Conservation (phyloP, 2,888 invertebrate genomes). For the Zhuqinia jingwanae region DNA sequence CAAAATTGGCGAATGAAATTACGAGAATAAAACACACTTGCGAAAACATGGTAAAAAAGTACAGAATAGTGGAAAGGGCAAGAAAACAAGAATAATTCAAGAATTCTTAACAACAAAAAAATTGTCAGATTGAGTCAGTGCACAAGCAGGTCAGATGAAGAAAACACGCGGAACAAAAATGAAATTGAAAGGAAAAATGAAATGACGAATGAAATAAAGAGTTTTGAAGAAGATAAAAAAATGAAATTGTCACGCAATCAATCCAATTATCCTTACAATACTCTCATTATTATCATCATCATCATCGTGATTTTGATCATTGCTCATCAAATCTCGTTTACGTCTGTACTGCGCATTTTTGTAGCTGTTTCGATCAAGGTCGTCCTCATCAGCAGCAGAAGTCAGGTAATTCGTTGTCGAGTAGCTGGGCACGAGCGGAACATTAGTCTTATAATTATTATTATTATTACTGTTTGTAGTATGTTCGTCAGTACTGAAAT, state of each 20-base stretch:
- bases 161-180: not conserved
- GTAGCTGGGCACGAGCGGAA: conserved; percentile 31
- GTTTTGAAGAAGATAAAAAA: not conserved
- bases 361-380: conserved; percentile 53
- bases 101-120: not conserved
- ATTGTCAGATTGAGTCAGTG: no score
- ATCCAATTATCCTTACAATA: conserved; percentile 46
- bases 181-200: not conserved
- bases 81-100: not conserved
- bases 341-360: conserved; percentile 36
- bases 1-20: no score
- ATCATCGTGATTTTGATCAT: not conserved
- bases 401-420: not conserved
- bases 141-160: not conserved
- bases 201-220: not conserved
- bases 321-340: conserved; percentile 20
- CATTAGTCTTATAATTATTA: no score
- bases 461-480: not conserved
- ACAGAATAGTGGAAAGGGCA: no score
- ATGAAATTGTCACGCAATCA: conserved; percentile 15
- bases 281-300: not conserved
- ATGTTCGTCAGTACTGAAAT: conserved; percentile 63
- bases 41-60: no score
- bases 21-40: no score
- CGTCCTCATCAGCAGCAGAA: not conserved